Percentiles rank a stretch among this genome's conserved stretches.
Conservation (phyloP, 2,888 invertebrate genomes). For the Meteorus cinctellus region DNA sequence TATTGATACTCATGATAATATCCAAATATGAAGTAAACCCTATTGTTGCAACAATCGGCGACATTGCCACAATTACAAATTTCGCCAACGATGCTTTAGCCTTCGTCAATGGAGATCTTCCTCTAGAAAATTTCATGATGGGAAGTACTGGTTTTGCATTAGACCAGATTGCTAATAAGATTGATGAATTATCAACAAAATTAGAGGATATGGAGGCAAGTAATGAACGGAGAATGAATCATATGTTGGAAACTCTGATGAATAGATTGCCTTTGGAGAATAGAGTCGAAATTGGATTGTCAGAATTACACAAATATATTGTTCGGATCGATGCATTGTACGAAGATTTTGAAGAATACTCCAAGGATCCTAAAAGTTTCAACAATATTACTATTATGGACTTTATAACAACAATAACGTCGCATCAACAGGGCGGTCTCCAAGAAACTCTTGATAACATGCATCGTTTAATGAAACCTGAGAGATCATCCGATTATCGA, state of each 20-base stretch:
- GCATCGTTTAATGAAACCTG: conserved; percentile 8
- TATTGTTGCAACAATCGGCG: neutral
- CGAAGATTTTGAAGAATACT: neutral
- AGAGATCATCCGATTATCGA: neutral
- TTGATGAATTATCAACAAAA: neutral
- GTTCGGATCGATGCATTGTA: neutral
- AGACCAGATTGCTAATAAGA: neutral
- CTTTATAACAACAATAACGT: neutral
- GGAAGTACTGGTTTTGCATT: neutral
- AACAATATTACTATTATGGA: neutral
- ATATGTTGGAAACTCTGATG: conserved; percentile 2
- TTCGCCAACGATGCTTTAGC: neutral
- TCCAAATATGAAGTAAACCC: neutral
- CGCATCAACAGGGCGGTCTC: neutral
- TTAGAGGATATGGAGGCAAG: neutral
- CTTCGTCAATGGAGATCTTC: neutral
- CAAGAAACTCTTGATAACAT: neutral
- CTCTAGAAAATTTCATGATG: neutral
- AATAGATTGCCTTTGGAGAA: neutral
- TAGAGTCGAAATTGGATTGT: neutral
- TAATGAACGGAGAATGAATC: neutral
- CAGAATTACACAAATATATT: neutral
- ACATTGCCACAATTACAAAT: neutral
- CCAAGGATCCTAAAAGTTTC: neutral
- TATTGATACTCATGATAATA: neutral